Percentiles rank a stretch among this genome's conserved stretches.
Evolutionary conservation across 1,140 invertebrate genomes (phyloP).

Genomic region (Drosophila nasuta): DNA sequence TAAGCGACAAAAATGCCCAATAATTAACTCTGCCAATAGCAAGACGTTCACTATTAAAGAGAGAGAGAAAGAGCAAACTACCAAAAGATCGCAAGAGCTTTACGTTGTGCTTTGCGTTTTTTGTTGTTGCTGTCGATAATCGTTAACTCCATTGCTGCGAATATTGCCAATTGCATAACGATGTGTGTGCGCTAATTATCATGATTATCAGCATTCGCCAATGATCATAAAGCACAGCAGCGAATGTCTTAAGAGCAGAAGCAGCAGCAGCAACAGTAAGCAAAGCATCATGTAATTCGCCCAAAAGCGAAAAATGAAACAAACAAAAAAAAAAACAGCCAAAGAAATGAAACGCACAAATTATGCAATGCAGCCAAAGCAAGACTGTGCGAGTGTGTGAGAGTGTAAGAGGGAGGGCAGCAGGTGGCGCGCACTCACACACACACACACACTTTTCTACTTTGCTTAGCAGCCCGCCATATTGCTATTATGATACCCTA

Average conservation of each 20-base stretch:
- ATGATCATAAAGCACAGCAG: slow-evolving; percentile 40
- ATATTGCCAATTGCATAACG: slow-evolving; percentile 26
- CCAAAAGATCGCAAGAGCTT: not conserved
- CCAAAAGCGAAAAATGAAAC: slow-evolving; percentile 39
- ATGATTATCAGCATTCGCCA: slow-evolving; percentile 37
- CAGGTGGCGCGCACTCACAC: too few relatives aligned
- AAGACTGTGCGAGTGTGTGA: not conserved
- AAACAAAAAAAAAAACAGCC: slow-evolving; percentile 25
- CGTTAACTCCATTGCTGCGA: not conserved
- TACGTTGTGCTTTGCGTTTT: slow-evolving; percentile 1
- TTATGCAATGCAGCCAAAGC: slow-evolving; percentile 52
- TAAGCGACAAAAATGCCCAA: slow-evolving; percentile 12
- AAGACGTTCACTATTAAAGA: not conserved
- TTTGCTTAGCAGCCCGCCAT: not conserved
- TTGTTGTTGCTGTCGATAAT: not conserved
- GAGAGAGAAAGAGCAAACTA: not conserved
- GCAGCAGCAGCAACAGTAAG: slow-evolving; percentile 1
- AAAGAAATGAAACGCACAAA: slow-evolving; percentile 56
- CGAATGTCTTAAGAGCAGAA: slow-evolving; percentile 51
- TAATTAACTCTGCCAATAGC: slow-evolving; percentile 1
- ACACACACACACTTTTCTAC: not conserved
- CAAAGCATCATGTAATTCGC: slow-evolving; percentile 69
- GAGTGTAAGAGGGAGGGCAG: not conserved
- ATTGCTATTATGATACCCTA: not conserved
- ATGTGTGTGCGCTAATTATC: slow-evolving; percentile 43